A percentile compares a stretch with the other conserved stretches of the same genome.
Evolutionary conservation across 2,888 invertebrate genomes (phyloP).

Genomic region (Hirudinaria manillensis): DNA sequence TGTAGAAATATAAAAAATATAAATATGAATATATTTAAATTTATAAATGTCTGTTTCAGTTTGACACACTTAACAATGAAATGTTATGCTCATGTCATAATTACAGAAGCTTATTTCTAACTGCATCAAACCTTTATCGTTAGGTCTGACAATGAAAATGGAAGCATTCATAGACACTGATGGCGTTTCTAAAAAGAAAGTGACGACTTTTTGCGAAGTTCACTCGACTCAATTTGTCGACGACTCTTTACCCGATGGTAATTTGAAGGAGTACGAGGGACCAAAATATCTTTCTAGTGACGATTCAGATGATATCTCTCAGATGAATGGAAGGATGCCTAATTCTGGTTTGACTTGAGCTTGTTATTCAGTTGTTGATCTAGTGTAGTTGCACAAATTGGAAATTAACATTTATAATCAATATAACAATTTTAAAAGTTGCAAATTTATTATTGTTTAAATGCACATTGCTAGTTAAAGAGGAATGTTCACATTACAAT

Average conservation of each 20-base stretch:
- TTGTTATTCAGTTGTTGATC: too few relatives aligned
- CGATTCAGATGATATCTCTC: constrained; percentile 43
- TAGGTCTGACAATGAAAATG: constrained; percentile 75
- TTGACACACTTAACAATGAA: too few relatives aligned
- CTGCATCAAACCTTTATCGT: constrained; percentile 51
- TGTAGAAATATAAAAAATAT: not conserved
- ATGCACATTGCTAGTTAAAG: too few relatives aligned
- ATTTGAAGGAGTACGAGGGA: constrained; percentile 30
- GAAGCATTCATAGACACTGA: constrained; percentile 61
- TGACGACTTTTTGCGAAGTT: constrained; percentile 89
- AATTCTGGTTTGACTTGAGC: too few relatives aligned
- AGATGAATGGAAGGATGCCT: constrained; percentile 20
- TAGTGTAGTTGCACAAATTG: too few relatives aligned
- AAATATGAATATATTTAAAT: not conserved
- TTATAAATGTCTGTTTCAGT: too few relatives aligned
- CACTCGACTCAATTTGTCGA: constrained; percentile 69
- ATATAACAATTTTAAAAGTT: too few relatives aligned
- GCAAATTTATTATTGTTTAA: too few relatives aligned
- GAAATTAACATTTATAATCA: too few relatives aligned
- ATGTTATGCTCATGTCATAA: too few relatives aligned
- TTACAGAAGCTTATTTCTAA: not conserved
- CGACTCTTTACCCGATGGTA: constrained; percentile 45
- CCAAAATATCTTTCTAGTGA: constrained; percentile 41
- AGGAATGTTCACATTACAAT: too few relatives aligned
- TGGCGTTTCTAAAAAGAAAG: constrained; percentile 44